Evolutionary conservation across 2,797 vertebrate genomes (phyloP).

Genomic region (Stomatorhinus walkeri): DNA sequence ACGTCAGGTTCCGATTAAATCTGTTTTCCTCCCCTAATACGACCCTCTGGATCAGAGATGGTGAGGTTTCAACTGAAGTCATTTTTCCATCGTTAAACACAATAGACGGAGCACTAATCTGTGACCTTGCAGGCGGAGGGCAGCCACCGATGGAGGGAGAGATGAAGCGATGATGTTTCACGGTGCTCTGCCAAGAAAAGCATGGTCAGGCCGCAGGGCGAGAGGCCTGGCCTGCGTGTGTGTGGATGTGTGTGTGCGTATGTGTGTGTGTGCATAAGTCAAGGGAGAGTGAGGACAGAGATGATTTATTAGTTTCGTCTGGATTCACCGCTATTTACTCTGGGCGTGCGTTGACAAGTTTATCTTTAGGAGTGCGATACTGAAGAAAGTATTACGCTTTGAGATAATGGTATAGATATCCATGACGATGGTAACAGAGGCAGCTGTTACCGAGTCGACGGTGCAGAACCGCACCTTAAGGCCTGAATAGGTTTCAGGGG

Average conservation of each 20-base stretch:
- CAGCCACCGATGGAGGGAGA: neutral
- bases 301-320: neutral
- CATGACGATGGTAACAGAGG: neutral
- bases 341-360: neutral
- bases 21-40: neutral
- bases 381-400: neutral
- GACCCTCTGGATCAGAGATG: neutral
- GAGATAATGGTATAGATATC: conserved; percentile 11
- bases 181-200: neutral
- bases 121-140: neutral
- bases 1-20: neutral
- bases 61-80: neutral
- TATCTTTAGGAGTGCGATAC: neutral
- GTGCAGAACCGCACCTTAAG: neutral
- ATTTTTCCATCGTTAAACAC: conserved; percentile 5
- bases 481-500: neutral
- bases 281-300: neutral
- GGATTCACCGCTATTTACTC: neutral
- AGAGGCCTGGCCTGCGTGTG: neutral
- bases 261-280: conserved; percentile 7
- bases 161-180: conserved; percentile 9
- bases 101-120: neutral
- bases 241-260: neutral
- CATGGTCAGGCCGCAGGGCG: neutral
- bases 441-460: neutral